Conservation (phyloP, 2,113 vertebrate species). For the Geococcyx californianus region DNA sequence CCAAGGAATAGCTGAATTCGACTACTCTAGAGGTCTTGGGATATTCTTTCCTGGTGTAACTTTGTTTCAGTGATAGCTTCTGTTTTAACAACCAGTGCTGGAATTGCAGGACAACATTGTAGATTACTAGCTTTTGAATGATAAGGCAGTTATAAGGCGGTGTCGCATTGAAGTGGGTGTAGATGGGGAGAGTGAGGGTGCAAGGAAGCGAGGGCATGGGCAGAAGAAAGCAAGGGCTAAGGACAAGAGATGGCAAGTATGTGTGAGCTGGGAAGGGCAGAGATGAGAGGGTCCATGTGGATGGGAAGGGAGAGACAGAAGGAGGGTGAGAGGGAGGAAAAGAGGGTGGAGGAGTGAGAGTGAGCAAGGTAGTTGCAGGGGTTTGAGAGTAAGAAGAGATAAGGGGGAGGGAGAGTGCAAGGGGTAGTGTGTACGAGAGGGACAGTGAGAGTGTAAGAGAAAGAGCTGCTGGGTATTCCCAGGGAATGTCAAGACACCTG, state of each 20-base stretch:
- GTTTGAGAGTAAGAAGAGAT: neutral
- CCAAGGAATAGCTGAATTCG: neutral
- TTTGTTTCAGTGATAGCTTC: neutral
- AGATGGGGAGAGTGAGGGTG: rapidly evolving
- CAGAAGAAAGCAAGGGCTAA: neutral
- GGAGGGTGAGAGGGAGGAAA: neutral
- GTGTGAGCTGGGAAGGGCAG: neutral
- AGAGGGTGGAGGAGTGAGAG: too few species aligned
- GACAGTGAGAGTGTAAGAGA: neutral
- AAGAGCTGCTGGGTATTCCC: neutral
- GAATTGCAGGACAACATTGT: neutral
- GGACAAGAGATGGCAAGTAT: neutral
- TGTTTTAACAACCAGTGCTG: neutral
- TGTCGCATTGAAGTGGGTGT: neutral
- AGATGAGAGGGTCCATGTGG: neutral
- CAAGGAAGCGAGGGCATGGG: neutral
- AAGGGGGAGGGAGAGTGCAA: neutral
- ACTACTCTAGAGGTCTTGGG: rapidly evolving
- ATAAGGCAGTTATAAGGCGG: neutral
- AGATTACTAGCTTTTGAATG: neutral
- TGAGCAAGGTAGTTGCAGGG: neutral
- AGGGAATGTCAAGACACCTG: neutral
- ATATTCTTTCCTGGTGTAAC: neutral
- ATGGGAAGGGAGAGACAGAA: neutral
- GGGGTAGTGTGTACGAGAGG: neutral